Evolutionary conservation across 2,113 vertebrate species (phyloP).

Genomic region (Megalops atlanticus): DNA sequence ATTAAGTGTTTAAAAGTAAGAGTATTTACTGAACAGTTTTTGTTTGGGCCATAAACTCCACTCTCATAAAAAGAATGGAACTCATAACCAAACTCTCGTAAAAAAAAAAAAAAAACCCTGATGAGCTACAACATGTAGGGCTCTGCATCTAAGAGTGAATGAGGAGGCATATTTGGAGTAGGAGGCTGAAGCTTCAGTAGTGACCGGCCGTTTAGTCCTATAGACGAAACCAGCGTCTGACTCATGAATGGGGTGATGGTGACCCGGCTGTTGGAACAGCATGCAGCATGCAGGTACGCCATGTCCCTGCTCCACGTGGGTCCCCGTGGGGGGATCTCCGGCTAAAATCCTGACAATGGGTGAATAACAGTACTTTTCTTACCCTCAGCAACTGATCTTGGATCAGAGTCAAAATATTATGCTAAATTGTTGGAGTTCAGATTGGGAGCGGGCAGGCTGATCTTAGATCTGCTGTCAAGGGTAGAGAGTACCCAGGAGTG

Average conservation of each 20-base stretch:
- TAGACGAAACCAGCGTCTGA: not conserved
- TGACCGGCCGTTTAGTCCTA: not conserved
- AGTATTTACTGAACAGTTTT: no score
- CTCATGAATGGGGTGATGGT: not conserved
- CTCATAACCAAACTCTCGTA: no score
- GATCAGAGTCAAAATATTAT: not conserved
- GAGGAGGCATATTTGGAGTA: no score
- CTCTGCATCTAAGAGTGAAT: no score
- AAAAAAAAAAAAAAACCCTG: no score
- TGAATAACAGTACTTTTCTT: not conserved
- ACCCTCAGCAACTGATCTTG: not conserved
- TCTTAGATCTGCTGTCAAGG: not conserved
- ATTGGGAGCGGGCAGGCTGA: not conserved
- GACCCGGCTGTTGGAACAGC: not conserved
- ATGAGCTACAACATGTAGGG: no score
- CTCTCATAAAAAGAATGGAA: no score
- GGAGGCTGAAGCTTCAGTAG: no score
- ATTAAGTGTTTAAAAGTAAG: no score
- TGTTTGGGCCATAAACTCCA: no score
- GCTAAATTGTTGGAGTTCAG: not conserved
- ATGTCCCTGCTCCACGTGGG: constrained; percentile 14
- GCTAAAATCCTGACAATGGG: no score
- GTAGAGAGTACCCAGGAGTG: not conserved
- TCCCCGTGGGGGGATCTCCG: not conserved
- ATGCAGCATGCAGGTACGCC: not conserved